Evolutionary conservation across 2,888 invertebrate species (phyloP), one percentile per base, ranked within the genome.

Genomic region (Diaphora mendica): DNA sequence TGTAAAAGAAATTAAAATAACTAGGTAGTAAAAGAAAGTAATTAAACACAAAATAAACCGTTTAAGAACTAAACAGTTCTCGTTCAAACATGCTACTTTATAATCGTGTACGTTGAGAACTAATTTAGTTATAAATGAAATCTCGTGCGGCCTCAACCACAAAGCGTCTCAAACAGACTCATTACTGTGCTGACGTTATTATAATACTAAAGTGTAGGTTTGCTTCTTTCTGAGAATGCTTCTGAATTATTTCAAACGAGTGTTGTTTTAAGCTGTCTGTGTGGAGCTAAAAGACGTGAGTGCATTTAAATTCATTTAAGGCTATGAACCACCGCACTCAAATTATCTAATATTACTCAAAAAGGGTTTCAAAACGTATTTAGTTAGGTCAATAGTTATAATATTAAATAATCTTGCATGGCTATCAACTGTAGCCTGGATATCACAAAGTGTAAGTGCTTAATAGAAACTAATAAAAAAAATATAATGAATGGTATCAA

Each of bases 81-180:
- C 51, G 76, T 82, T 83, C 78, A 74, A 84, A 59, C 74, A 67
- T 67, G 73, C 79, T 71, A 82, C 77, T 81, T 81, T 75, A 81
- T 82, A 84, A 82, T 77, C 71, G 77, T 71, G 72, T 68, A 77
- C 77, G 70, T 81, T 78, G 77, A 80, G 77, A 81, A 81, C 85
- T 80, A 82, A 83, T 85, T 85, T 80, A 78, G 85, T 79, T 83
- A 78, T 81, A 83, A 84, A 81, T 79, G 81, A 85, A 79, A 77
- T 81, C 76, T 79, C 73, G 69, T 70, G 67, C 71, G 15, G 68
- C 13, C 59, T 64, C 68, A 39, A 68, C 79, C 76, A 79, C 81
- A 81, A 81, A 82, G 79, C 82, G 67, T 69, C 71, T 76, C 84
- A 83, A 84, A 86, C 83, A 80, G 82, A 84, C 83, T 86, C 83